Base-by-base conservation (phyloP, 2,888 invertebrate genomes). In the Phalangium opilio region DNA sequence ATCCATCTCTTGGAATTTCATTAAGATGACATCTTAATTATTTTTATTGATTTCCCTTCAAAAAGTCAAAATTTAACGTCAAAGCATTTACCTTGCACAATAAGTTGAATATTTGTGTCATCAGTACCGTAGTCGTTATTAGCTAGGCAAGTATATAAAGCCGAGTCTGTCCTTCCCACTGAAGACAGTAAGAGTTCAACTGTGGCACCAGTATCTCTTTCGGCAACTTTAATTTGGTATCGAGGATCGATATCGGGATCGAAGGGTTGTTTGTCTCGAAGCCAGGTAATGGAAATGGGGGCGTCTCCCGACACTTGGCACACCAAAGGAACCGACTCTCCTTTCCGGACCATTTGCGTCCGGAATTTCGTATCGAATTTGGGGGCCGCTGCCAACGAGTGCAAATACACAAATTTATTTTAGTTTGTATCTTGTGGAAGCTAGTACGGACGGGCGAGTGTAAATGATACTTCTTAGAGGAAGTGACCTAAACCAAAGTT, bases 101-200 rank as follows among this genome's bases (percentile, higher is more conserved):
- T 81, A 52, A 91, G 74, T 62, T 87, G 83, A 64, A 89, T 83
- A 44, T 82, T 79, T 78, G 87, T 83, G 65, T 85, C 82, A 61
- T 89, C 90, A 58, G 81, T 80, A 12, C 90, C 91, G 62, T 83
- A 90, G 44, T 82, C 75, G 67, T 91, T 91, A 59, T 80, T 80
- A 1, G 76, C 76, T 32, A 71, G 69, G 59, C 78, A 78, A 3
- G 70, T 70, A 61, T 76, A 77, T 45, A 61, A 57, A 0, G 64
- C 65, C 3, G 62, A 60, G 59, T 77, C 76, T 3, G 73, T 73
- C 8, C 75, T 67, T 57, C 72, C 73, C 8, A 74, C 71, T 41
- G 75, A 73, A 12, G 67, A 60, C 48, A 38, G 10, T 17, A 11
- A 10, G 8, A 38, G 38, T 8, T 18, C 27, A 7, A 27, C 27